Evolutionary conservation across 92 coral and sea anemone genomes (phyloP).

Genomic region (Phenganax subtilis): DNA sequence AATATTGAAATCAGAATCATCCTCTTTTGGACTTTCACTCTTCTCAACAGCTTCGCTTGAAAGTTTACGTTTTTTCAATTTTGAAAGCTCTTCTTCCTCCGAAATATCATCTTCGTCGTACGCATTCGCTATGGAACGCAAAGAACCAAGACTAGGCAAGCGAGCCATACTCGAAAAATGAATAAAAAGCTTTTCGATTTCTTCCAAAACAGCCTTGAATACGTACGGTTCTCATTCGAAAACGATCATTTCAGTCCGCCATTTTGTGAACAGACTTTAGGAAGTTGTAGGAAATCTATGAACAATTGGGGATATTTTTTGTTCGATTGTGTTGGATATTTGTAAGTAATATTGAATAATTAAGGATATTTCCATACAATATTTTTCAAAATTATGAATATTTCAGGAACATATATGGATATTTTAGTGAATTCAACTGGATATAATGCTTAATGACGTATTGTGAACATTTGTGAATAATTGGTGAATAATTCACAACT

Average conservation of each 20-base stretch:
- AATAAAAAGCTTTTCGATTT: not conserved
- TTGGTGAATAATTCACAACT: not conserved
- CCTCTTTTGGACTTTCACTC: not conserved
- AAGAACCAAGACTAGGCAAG: constrained; percentile 30
- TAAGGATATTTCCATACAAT: not conserved
- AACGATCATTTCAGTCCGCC: not conserved
- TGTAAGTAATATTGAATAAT: not conserved
- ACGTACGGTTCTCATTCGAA: not conserved
- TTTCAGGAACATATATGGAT: not conserved
- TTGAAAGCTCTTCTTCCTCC: constrained; percentile 20
- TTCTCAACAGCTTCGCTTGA: not conserved
- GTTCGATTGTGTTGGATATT: no score
- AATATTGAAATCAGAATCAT: constrained; percentile 30
- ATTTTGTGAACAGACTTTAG: not conserved
- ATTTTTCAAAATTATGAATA: not conserved
- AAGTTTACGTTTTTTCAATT: constrained; percentile 3
- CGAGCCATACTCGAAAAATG: constrained; percentile 15
- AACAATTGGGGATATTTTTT: not conserved
- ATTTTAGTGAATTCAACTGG: not conserved
- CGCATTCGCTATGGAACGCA: constrained; percentile 30
- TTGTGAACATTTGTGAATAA: not conserved
- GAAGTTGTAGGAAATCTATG: not conserved
- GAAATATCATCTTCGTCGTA: constrained; percentile 28
- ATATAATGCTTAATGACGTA: no score
- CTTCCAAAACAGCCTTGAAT: not conserved